phyloP scores from a whole-genome alignment of 2,797 vertebrate species.

The Callimico goeldii region DNA sequence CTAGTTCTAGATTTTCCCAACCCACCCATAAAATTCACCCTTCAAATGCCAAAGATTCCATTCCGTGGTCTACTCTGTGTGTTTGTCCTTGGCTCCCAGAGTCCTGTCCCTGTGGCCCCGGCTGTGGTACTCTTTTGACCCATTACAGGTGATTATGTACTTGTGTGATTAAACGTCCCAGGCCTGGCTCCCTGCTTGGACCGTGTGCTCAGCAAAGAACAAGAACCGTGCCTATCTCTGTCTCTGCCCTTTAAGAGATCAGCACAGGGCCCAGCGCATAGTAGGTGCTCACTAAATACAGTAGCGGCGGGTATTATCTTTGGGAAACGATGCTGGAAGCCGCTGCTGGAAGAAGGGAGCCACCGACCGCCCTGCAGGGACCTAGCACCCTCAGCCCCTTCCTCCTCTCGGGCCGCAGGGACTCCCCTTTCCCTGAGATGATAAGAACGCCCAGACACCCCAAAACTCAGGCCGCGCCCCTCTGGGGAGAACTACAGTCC shows the following conservation, averaged over 20 bases:
- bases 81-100: not conserved
- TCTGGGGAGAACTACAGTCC: slow-evolving; percentile 71
- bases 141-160: not conserved
- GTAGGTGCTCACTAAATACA: not conserved
- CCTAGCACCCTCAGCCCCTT: not conserved
- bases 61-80: not conserved
- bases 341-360: not conserved
- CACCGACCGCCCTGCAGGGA: not conserved
- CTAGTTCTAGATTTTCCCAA: not conserved
- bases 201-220: not conserved
- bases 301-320: not conserved
- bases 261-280: not conserved
- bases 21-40: not conserved
- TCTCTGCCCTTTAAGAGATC: not conserved
- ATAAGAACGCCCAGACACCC: not conserved
- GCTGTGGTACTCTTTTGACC: not conserved
- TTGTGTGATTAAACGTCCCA: not conserved
- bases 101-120: not conserved
- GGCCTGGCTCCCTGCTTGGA: not conserved
- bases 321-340: not conserved
- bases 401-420: fast-evolving
- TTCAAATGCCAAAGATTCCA: not conserved
- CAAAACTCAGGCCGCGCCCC: not conserved
- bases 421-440: not conserved
- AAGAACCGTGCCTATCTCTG: not conserved